phyloP scores from a whole-genome alignment of 2,888 invertebrate species.

The Hymenopus coronatus region DNA sequence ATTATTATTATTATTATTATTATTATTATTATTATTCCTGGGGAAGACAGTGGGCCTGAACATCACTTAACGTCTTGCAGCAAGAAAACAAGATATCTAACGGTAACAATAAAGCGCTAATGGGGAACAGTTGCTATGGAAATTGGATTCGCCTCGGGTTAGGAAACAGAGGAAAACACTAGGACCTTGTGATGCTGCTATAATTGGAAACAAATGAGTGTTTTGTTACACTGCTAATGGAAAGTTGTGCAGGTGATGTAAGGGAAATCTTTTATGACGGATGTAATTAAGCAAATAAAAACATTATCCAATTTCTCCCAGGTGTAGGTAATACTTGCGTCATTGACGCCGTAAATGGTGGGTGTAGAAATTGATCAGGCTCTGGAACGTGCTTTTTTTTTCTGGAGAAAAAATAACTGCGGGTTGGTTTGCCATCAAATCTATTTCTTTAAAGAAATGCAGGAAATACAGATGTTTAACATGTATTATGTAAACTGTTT shows the following conservation, averaged over 20 bases:
- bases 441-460: too few species aligned
- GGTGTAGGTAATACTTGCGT: background rate
- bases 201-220: background rate
- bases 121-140: background rate
- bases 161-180: background rate
- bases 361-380: too few species aligned
- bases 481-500: too few species aligned
- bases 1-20: too few species aligned
- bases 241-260: background rate
- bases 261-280: background rate
- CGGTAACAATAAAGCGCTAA: background rate
- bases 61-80: too few species aligned
- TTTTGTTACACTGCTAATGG: background rate
- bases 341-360: background rate
- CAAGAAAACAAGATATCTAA: too few species aligned
- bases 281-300: background rate
- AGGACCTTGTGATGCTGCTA: background rate
- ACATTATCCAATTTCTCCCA: background rate
- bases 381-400: too few species aligned
- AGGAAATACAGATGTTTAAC: too few species aligned
- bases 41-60: too few species aligned
- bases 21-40: too few species aligned
- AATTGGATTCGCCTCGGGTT: background rate
- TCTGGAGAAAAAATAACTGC: too few species aligned
- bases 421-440: too few species aligned